These are phyloP conservation scores for Drosophila paramelanica DNA, from an alignment of 2,888 invertebrate genomes.

Conservation along the genomic window DNA sequence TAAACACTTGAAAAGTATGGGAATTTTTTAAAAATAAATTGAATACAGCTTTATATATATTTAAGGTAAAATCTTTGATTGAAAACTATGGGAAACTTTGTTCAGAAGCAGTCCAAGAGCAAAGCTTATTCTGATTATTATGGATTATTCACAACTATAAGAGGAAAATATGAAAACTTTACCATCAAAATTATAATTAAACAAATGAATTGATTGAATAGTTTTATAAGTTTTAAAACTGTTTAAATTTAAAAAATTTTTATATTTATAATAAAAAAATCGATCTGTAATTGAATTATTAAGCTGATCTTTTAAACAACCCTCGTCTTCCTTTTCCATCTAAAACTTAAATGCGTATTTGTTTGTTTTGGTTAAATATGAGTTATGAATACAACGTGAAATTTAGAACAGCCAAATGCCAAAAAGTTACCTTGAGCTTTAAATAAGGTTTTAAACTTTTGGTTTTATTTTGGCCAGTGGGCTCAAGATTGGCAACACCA, in stretches of 20 bases:
- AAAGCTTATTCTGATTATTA: neutral
- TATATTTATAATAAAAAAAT: too few relatives aligned
- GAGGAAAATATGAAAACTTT: neutral
- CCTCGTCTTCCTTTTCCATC: slow-evolving; percentile 11
- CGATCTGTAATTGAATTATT: too few relatives aligned
- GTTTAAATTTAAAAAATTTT: too few relatives aligned
- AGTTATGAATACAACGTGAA: neutral
- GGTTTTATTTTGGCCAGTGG: slow-evolving; percentile 23
- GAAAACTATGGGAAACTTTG: neutral
- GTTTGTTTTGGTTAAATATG: slow-evolving; percentile 1
- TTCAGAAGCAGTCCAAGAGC: neutral
- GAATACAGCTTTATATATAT: too few relatives aligned
- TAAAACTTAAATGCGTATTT: slow-evolving; percentile 3
- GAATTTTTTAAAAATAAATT: neutral
- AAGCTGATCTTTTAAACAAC: neutral
- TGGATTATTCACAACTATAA: neutral
- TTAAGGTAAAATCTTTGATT: too few relatives aligned
- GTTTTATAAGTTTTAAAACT: too few relatives aligned
- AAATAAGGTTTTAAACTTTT: slow-evolving; percentile 24
- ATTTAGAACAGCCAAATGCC: slow-evolving; percentile 42
- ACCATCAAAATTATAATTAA: neutral
- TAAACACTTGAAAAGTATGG: neutral
- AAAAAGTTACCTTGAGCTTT: slow-evolving; percentile 64
- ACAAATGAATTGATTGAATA: too few relatives aligned
- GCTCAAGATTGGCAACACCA: slow-evolving; percentile 15